phyloP scores from a whole-genome alignment of 2,888 invertebrate species.

The Unio delphinus region DNA sequence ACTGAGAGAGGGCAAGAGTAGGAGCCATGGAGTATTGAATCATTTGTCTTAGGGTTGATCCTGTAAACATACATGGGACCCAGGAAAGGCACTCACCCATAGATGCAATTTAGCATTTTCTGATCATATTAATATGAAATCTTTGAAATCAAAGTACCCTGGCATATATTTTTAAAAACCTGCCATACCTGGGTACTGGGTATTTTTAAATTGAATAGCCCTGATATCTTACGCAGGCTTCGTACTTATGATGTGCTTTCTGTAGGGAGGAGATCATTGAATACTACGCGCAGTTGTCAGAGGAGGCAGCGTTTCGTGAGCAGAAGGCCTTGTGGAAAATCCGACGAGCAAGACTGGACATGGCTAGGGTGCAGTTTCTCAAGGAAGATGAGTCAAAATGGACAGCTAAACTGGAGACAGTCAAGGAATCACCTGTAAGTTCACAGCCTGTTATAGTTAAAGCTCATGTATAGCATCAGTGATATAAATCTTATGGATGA shows the following conservation, averaged over 20 bases:
- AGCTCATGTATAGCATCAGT: not conserved
- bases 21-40: no score
- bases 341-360: conserved; percentile 53
- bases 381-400: conserved; percentile 47
- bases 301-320: conserved; percentile 64
- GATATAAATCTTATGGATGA: no score
- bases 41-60: not conserved
- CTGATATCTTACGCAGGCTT: not conserved
- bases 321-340: conserved; percentile 67
- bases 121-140: no score
- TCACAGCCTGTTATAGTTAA: not conserved
- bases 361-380: conserved; percentile 51
- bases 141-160: no score
- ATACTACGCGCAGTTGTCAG: conserved; percentile 63
- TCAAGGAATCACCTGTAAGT: conserved; percentile 36
- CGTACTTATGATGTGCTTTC: no score
- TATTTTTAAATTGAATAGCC: no score
- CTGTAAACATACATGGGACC: no score
- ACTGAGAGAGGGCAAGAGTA: no score
- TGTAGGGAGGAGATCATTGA: conserved; percentile 63
- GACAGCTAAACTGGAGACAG: conserved; percentile 48
- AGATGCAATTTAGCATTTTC: no score
- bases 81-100: no score
- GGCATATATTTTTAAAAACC: no score
- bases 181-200: no score